Evolutionary conservation across 2,797 vertebrate genomes (phyloP), one percentile per base, ranked within the genome.

Genomic region (Enteromius viviparus): DNA sequence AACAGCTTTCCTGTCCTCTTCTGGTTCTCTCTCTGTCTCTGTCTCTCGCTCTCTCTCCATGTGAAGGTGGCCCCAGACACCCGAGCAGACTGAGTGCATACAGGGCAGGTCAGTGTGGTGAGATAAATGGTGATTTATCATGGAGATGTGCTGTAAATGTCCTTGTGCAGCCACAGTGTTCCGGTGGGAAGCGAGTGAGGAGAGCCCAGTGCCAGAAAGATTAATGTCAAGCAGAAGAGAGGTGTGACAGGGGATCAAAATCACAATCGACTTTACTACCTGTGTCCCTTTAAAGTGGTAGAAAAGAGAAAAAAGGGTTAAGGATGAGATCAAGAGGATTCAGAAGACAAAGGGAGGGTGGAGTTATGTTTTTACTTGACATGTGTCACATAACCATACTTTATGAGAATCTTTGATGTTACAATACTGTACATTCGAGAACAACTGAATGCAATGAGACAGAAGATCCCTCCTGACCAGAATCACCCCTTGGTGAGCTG

Each of bases 121-220:
- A 86, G 82, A 89, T 85, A 83, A 85, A 88, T 86, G 83, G 71
- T 76, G 85, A 86, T 88, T 86, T 79, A 86, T 85, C 78, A 84
- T 80, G 69, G 83, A 85, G 69, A 81, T 81, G 81, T 82, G 78
- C 74, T 69, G 81, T 80, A 83, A 85, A 88, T 55, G 87, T 87
- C 83, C 85, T 87, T 85, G 85, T 64, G 81, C 72, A 64, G 80
- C 34, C 53, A 40, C 21, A 40, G 34, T 45, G 51, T 49, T 71
- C 75, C 65, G 55, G 75, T 64, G n/a, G 47, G 75, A 69, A 34
- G 21, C 14, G 15, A 70, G 6, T 53, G 60, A 53, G 75, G 42
- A 70, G 29, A 37, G n/a, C 58, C 64, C 51, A 40, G 68, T 58
- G 37, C 60, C 53, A 55, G 55, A 78, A 34, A 70, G 79, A 85